A percentile compares a stretch with the other conserved stretches of the same genome.
Conservation (phyloP, 2,113 vertebrate genomes). For the Larimichthys polyactis region DNA sequence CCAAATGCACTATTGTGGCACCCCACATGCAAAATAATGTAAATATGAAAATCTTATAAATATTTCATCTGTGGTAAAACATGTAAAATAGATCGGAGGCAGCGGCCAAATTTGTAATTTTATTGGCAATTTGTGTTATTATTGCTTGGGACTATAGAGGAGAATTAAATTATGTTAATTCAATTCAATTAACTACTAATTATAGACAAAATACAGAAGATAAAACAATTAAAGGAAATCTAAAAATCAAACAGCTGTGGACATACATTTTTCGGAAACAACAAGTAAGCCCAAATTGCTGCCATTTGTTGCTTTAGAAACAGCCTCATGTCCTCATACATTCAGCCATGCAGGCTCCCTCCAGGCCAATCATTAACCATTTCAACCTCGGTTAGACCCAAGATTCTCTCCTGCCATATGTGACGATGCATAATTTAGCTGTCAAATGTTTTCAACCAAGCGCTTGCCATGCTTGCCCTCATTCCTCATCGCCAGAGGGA, state of each 20-base stretch:
- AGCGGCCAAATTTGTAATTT: not conserved
- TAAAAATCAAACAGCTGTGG: conserved; percentile 40
- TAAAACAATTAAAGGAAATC: conserved; percentile 20
- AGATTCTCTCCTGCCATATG: conserved; percentile 78
- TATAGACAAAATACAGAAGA: conserved; percentile 11
- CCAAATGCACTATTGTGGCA: not conserved
- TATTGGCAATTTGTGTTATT: not conserved
- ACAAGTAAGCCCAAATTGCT: conserved; percentile 24
- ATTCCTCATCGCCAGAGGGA: conserved; percentile 69
- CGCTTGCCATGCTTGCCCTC: conserved; percentile 75
- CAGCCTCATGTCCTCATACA: conserved; percentile 62
- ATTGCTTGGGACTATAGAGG: not conserved
- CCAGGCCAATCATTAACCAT: conserved; percentile 82
- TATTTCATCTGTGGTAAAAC: not conserved
- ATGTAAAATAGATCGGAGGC: not conserved
- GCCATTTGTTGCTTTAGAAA: conserved; percentile 68
- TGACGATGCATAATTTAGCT: conserved; percentile 86
- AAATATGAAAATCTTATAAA: not conserved
- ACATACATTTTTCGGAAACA: conserved; percentile 40
- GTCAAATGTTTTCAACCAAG: conserved; percentile 63
- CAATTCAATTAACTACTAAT: not conserved
- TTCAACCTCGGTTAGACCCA: conserved; percentile 75
- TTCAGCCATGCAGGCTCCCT: conserved; percentile 71
- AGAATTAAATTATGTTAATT: not conserved
- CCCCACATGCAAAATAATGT: not conserved